Base-by-base conservation (phyloP, 2,888 invertebrate genomes). In the Drepanosiphum platanoidis region DNA sequence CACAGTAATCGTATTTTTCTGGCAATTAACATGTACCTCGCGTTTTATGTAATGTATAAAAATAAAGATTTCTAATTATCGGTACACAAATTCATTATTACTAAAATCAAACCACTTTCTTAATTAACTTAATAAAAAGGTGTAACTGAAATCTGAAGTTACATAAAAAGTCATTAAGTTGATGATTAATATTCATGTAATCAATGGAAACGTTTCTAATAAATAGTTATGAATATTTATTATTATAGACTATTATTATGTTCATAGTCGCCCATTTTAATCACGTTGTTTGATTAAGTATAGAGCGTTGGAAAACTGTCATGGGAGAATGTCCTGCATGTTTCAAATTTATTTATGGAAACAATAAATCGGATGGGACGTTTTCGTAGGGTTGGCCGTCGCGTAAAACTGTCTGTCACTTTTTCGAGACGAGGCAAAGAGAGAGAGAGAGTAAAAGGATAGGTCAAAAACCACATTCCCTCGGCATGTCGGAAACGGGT, bases 381-480 rank as follows among this genome's bases (percentile, higher is more conserved):
- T 34, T 66, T 32, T 18, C 34, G 13, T 27, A n/a, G 27, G 18
- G 58, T 61, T 36, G 30, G 39, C 30, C n/a, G 9, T 64, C 39
- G 0, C 18, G 27, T 27, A 39, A 39, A 39, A 36, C 3, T 77
- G 32, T 75, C 52, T 34, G n/a, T 4, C n/a, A 42, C 32, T 32
- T 68, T 46, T 68, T n/a, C 3, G 9, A 15, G 27, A 64, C 18
- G 11, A 1, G 4, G 15, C 42, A 68, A 39, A 66, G 8, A 66
- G 30, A 8, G n/a, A n/a, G 34, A 32, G 64, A 13, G 34, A 32
- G 64, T 9, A 68, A 36, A 36, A 27, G 36, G 7, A 80, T 36
- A 36, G 34, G 52, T 80, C 30, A 52, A 70, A 79, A 80, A 36
- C 36, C 52, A 30, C 52, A 13, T 70, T 36, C 13, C 11, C 36